Conservation (phyloP, 1,140 invertebrate species). For the Cyphomyrmex costatus region DNA sequence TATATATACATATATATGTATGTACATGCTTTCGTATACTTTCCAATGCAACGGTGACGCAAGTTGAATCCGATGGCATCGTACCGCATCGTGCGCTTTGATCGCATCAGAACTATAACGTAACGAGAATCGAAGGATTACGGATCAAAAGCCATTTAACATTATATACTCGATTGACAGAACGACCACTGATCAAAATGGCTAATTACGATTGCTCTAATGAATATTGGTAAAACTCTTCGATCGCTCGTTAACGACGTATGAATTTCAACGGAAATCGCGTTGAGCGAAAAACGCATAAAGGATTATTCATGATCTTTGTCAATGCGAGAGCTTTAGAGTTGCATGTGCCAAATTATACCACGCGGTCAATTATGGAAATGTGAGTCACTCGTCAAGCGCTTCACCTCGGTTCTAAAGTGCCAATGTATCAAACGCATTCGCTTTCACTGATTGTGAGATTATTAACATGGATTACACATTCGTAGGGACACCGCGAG, state of each 20-base stretch:
- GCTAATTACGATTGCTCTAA: neutral
- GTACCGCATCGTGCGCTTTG: constrained; percentile 29
- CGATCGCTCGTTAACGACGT: constrained; percentile 7
- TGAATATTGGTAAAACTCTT: neutral
- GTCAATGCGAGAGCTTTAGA: neutral
- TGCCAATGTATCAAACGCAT: constrained; percentile 11
- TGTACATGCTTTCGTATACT: constrained; percentile 8
- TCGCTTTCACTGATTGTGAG: constrained; percentile 10
- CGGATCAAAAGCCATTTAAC: neutral
- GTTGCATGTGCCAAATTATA: constrained; percentile 47
- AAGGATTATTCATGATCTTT: neutral
- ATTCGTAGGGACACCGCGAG: neutral
- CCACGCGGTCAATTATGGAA: neutral
- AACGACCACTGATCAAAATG: neutral
- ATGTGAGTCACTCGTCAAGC: neutral
- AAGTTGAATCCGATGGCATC: constrained; percentile 40
- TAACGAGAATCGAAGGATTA: constrained; percentile 38
- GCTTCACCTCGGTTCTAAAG: neutral
- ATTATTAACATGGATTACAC: constrained; percentile 17
- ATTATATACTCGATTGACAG: neutral
- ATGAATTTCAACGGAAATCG: constrained; percentile 18
- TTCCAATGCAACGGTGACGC: constrained; percentile 37
- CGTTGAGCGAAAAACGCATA: constrained; percentile 36
- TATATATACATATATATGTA: neutral
- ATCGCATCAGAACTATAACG: constrained; percentile 7